Conservation (phyloP, 2,797 vertebrate genomes). For the Pampus argenteus region DNA sequence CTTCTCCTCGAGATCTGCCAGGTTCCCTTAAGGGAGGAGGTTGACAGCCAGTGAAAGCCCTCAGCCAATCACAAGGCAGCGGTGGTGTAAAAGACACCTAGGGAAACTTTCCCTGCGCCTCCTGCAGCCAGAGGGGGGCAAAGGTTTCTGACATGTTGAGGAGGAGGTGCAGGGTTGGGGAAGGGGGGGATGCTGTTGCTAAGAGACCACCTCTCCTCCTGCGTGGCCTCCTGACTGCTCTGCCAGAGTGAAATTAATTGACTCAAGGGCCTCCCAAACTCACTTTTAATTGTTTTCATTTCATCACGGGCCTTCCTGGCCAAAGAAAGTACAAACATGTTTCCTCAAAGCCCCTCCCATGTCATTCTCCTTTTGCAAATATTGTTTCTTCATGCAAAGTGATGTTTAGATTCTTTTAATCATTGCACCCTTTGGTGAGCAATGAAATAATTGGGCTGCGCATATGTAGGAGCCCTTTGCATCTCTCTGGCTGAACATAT, state of each 20-base stretch:
- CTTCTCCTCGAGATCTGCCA: conserved; percentile 88
- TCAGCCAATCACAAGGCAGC: conserved; percentile 87
- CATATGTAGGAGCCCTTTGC: conserved; percentile 33
- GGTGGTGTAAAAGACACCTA: conserved; percentile 88
- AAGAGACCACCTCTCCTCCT: conserved; percentile 85
- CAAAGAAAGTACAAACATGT: conserved; percentile 44
- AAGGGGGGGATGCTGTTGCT: conserved; percentile 82
- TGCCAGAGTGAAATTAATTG: conserved; percentile 69
- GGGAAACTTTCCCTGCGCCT: conserved; percentile 84
- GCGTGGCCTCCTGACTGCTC: conserved; percentile 74
- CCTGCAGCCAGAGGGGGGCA: conserved; percentile 80
- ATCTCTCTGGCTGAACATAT: conserved; percentile 38
- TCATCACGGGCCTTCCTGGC: conserved; percentile 53
- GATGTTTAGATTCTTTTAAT: conserved; percentile 65
- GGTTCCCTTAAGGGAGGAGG: conserved; percentile 92
- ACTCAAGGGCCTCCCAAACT: conserved; percentile 62
- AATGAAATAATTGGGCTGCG: conserved; percentile 43
- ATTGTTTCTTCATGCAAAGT: conserved; percentile 46
- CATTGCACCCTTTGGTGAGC: conserved; percentile 30
- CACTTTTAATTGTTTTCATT: conserved; percentile 75
- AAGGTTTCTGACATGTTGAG: conserved; percentile 82
- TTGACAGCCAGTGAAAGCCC: conserved; percentile 89
- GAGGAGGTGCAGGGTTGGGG: conserved; percentile 28
- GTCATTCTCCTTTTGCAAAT: conserved; percentile 25
- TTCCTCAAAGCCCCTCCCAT: conserved; percentile 28